Base-by-base conservation (phyloP, 1,140 invertebrate genomes). In the Lepidurus couesii region DNA sequence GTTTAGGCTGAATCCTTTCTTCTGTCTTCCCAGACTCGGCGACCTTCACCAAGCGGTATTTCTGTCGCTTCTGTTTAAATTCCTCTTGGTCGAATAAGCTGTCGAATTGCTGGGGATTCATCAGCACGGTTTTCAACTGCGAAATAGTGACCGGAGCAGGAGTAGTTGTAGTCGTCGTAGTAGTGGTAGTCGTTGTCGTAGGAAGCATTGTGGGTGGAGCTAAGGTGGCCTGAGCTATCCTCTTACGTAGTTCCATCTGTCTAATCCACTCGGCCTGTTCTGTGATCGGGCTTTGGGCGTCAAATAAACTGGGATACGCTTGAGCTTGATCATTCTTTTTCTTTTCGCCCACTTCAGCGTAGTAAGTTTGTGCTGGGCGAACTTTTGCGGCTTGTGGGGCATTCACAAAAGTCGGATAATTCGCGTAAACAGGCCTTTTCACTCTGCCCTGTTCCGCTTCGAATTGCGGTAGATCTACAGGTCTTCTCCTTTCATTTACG, bases 81-180 rank as follows among this genome's bases (percentile, higher is more conserved):
- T 65, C 53, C 21, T 65, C 53, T 65, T 65, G 53, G 16, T 65
- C 53, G 53, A 65, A 65, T 21, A 65, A 65, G 53, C 53, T 65
- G 6, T 13, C 53, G n/a, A 65, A 65, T 65, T 65, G 53, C 2
- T 65, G 53, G 16, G 53, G 53, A 7, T 13, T 65, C 21, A 65
- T n/a, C 5, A 65, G 4, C 53, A 65, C 13, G 16, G 53, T 65
- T 65, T 65, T 65, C 53, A 34, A 34, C 53, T 21, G 16, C 53
- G 53, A 9, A 7, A 16, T 7, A 65, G 53, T 9, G 9, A n/a
- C 53, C 1, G 53, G 13, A 34, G 34, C 34, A 34, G 34, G 34
- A 2, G 34, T 34, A 34, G 34, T 34, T 34, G 34, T 34, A 34
- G n/a, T 65, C 8, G 53, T 4, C 9, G 53, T 16, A 3, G 53